Evolutionary conservation across 2,797 vertebrate genomes (phyloP).

Genomic region (Emydoidea blandingii): DNA sequence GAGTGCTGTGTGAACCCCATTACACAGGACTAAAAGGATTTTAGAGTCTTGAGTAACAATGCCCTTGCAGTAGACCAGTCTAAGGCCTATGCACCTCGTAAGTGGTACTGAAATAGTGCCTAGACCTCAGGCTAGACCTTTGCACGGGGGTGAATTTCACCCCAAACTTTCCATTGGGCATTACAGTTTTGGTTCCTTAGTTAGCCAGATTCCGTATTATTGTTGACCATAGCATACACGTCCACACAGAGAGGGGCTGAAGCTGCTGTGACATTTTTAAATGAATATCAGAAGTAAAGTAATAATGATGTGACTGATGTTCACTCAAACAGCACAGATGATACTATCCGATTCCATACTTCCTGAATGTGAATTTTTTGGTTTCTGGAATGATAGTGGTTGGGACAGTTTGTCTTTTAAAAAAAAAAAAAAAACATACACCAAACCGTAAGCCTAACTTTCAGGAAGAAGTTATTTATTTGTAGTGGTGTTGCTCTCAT

Average conservation of each 20-base stretch:
- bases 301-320: background rate
- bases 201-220: rapidly evolving
- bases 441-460: background rate
- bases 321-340: background rate
- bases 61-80: background rate
- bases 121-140: background rate
- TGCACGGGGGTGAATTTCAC: background rate
- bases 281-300: background rate
- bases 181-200: rapidly evolving
- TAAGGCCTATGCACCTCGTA: background rate
- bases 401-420: background rate
- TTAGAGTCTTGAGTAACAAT: background rate
- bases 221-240: background rate
- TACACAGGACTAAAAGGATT: too few relatives aligned
- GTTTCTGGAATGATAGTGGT: background rate
- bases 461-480: background rate
- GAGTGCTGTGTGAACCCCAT: too few relatives aligned
- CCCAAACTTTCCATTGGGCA: background rate
- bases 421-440: too few relatives aligned
- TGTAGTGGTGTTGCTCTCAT: background rate
- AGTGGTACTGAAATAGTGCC: rapidly evolving
- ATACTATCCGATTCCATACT: background rate
- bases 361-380: rapidly evolving
- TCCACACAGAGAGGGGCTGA: rapidly evolving
- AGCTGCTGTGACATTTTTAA: rapidly evolving